Evolutionary conservation across 2,797 vertebrate genomes (phyloP), one percentile per base, ranked within the genome.

Genomic region (Botia almorhae): DNA sequence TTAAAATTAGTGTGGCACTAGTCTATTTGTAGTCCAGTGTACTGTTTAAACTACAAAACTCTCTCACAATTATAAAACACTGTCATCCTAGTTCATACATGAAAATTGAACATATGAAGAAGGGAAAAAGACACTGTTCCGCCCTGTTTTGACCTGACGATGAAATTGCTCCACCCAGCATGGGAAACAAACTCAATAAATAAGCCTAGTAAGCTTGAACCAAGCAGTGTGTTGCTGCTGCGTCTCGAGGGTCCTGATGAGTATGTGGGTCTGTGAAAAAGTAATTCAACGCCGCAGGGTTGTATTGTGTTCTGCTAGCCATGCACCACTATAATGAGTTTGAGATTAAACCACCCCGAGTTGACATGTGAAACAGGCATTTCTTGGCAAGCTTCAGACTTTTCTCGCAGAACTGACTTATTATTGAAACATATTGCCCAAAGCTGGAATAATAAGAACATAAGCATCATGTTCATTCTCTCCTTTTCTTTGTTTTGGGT

Each of bases 321-420:
- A 87, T 88, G 88, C 89, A 92, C 51, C 88, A 89, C 90, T 90
- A 87, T 94, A 94, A 94, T 93, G 92, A 94, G 91, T 83, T 89
- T 91, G 89, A 90, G 91, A 93, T 93, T 93, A 93, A 92, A 90
- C 89, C 89, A 89, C 86, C 89, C 87, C 87, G 91, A 90, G 92
- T 89, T 92, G 91, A 93, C 92, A 93, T 91, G 92, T 90, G 92
- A 90, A 92, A 92, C 92, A 94, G 85, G 89, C 89, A 93, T 93
- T 91, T 87, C 87, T 43, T 90, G 90, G 81, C 76, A 81, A 89
- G 90, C 80, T 43, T 86, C 84, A 89, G 85, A 89, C 89, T 89
- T 89, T 87, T 87, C 89, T 90, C 85, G 81, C 83, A 92, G 90
- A 92, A 89, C 88, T 85, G 86, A 87, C 89, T 94, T 92, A 93